Base-by-base conservation (phyloP, 2,797 vertebrate genomes). In the Coilia nasus region DNA sequence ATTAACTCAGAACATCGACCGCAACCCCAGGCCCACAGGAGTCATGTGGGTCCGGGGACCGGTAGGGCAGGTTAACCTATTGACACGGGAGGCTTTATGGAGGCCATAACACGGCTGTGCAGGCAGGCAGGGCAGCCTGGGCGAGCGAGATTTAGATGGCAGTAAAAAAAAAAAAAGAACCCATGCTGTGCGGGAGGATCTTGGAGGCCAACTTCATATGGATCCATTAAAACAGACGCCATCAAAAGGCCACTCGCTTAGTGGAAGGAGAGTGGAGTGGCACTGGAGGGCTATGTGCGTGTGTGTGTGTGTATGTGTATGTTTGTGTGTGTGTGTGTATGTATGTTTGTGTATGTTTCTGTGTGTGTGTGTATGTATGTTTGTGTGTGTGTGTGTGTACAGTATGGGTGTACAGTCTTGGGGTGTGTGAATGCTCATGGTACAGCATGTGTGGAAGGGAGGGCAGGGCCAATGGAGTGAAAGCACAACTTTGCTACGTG, bases 21-120 rank as follows among this genome's bases (percentile, higher is more conserved):
- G 9, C 35, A 78, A 78, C 0, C 62, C 23, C 2, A 15, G 19
- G 35, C 35, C 35, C 71, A 78, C 19, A 7, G 5, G 10, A 9
- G 17, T 41, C 14, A 41, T 44, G 10, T 15, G 17, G 71, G 71
- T 41, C 31, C 71, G 44, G 46, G 81, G 82, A 82, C 81, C 75
- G 56, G 81, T 54, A 9, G 50, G 82, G 82, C 81, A 62, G 67
- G 82, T 31, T 82, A 85, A 71, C 10, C 44, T 86, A 85, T 15
- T 64, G 81, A 85, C 46, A 31, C 1, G 2, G 46, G 75, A 81
- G 89, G 71, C 82, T 90, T 89, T 83, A 90, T 62, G 21, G 81
- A 86, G 82, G 82, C 82, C 82, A 84, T 83, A 14, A 84, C 59
- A 67, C 78, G 62, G 85, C 85, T 90, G 89, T 91, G 83, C 88